Percentiles rank a stretch among this genome's conserved stretches.
phyloP scores from a whole-genome alignment of 2,113 vertebrate genomes.

The Hemiprocne comata region DNA sequence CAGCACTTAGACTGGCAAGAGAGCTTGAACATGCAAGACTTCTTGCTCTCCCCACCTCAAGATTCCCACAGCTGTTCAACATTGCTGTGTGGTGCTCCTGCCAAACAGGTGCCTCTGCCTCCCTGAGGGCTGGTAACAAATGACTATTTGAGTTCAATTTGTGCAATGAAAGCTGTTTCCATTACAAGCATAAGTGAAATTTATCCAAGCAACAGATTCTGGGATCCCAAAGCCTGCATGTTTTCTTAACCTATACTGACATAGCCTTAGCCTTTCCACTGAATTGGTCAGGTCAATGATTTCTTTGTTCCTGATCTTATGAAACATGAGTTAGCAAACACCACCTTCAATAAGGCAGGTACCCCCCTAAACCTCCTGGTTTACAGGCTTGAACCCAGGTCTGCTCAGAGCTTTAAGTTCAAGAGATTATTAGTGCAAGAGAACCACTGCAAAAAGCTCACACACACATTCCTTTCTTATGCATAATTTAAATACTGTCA shows the following conservation, averaged over 20 bases:
- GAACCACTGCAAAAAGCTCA: not conserved
- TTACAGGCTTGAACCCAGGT: not conserved
- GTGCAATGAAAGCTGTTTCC: conserved; percentile 11
- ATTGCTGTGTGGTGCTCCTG: not conserved
- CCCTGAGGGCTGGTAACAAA: not conserved
- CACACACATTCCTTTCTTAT: not conserved
- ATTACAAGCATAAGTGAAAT: not conserved
- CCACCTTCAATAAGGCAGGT: not conserved
- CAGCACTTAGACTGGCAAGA: not conserved
- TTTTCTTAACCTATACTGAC: conserved; percentile 13
- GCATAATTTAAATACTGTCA: conserved; percentile 27
- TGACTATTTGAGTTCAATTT: not conserved
- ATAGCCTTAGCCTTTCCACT: not conserved
- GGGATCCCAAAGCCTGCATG: not conserved
- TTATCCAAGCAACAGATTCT: not conserved
- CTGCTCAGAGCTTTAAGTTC: not conserved
- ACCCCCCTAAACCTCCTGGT: not conserved
- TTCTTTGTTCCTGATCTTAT: conserved; percentile 8
- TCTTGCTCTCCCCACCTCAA: not conserved
- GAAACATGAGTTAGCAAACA: not conserved
- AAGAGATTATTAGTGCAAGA: not conserved
- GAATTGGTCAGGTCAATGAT: not conserved
- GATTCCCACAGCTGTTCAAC: conserved; percentile 8
- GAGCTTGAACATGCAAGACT: not conserved
- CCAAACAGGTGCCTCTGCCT: conserved; percentile 46